Evolutionary conservation across 1,140 invertebrate species (phyloP).

Genomic region (Eufriesea mexicana): DNA sequence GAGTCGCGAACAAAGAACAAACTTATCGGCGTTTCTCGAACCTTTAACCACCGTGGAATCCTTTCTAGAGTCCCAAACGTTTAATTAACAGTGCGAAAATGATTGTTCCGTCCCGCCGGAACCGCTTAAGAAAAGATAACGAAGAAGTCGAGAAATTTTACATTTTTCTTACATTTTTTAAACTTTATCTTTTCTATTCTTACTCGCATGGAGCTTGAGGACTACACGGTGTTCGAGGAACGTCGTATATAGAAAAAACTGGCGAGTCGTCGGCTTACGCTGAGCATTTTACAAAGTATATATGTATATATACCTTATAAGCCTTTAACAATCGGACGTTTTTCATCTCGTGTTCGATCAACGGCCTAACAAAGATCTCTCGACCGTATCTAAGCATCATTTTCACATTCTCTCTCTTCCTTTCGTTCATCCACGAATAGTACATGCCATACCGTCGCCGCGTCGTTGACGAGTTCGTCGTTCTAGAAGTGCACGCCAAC

Average conservation of each 20-base stretch:
- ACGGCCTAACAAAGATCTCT: slow-evolving; percentile 14
- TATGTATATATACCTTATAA: slow-evolving; percentile 2
- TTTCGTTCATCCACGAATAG: neutral
- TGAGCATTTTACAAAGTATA: slow-evolving; percentile 31
- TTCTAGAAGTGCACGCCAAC: neutral
- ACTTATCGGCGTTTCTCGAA: neutral
- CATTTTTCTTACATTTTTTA: neutral
- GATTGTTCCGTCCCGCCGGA: neutral
- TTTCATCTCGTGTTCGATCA: slow-evolving; percentile 24
- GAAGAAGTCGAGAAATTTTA: neutral
- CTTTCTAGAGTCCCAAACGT: no score
- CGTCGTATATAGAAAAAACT: neutral
- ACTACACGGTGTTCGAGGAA: neutral
- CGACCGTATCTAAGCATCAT: neutral
- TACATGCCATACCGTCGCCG: neutral
- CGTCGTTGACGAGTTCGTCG: neutral
- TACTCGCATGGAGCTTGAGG: neutral
- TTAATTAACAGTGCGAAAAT: neutral
- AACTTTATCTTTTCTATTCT: no score
- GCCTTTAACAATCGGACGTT: slow-evolving; percentile 53
- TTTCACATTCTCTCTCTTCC: neutral
- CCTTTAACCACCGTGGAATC: neutral
- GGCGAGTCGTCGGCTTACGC: neutral
- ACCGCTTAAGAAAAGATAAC: neutral
- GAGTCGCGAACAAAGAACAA: neutral